phyloP scores from a whole-genome alignment of 2,797 vertebrate genomes.

The Cryptoblepharus egeriae region DNA sequence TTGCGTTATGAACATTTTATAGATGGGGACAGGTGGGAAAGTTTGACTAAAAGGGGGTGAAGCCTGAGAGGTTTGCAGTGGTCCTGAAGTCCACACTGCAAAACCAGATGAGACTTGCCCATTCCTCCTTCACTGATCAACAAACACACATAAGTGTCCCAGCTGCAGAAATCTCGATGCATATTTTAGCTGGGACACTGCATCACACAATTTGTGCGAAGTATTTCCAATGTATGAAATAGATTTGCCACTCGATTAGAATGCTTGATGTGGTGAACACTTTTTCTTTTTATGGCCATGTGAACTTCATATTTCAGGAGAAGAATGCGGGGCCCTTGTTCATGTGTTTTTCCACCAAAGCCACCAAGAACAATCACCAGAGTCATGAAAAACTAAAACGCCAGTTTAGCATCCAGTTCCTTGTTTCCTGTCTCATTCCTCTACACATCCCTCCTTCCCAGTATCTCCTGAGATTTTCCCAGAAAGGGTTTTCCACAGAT shows the following conservation, averaged over 20 bases:
- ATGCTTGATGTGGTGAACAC: not conserved
- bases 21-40: not conserved
- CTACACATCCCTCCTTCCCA: not conserved
- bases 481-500: not conserved
- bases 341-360: not conserved
- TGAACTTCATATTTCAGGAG: too few species aligned
- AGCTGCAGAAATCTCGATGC: conserved; percentile 4
- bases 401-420: too few species aligned
- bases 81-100: not conserved
- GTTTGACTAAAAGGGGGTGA: not conserved
- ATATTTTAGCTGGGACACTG: not conserved
- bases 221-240: conserved; percentile 3
- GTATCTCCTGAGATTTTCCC: not conserved
- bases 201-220: not conserved
- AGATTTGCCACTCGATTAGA: not conserved
- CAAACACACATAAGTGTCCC: not conserved
- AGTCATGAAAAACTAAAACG: accelerated
- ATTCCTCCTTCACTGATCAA: not conserved
- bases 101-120: accelerated
- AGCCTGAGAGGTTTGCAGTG: not conserved
- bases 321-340: not conserved
- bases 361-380: not conserved
- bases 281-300: not conserved
- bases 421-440: not conserved
- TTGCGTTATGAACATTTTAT: too few species aligned